Conservation (phyloP, 2,888 invertebrate genomes). For the Tinea semifulvella region DNA sequence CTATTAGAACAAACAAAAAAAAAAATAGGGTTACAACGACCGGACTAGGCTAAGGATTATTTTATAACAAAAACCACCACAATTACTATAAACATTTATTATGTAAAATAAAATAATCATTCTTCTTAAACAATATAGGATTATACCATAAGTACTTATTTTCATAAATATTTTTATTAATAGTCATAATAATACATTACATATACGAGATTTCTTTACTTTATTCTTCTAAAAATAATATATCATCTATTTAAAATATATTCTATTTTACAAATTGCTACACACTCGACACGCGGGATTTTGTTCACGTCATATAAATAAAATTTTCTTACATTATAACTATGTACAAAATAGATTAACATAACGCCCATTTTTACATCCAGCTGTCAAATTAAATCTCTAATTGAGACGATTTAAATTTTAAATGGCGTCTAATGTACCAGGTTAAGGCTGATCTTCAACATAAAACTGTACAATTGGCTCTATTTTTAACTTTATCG, state of each 20-base stretch:
- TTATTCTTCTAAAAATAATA: constrained; percentile 3
- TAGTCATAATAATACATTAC: constrained; percentile 6
- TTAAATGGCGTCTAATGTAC: no score
- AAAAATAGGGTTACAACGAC: no score
- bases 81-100: constrained; percentile 31
- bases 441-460: no score
- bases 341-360: constrained; percentile 1
- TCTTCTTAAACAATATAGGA: constrained; percentile 56
- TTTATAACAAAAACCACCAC: no score
- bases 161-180: constrained; percentile 22
- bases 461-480: no score
- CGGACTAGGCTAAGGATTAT: no score
- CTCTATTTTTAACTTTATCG: no score
- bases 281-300: constrained; percentile 3
- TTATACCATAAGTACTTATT: constrained; percentile 63
- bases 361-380: no score
- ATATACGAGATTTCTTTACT: constrained; percentile 5
- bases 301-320: constrained; percentile 9
- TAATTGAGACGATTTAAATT: no score
- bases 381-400: no score
- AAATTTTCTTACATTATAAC: constrained; percentile 4
- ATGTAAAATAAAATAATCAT: constrained; percentile 49
- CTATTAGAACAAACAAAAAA: no score
- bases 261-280: neutral
- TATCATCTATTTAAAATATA: neutral